phyloP scores from a whole-genome alignment of 2,797 vertebrate species.

The Schizothorax lantsangensis region DNA sequence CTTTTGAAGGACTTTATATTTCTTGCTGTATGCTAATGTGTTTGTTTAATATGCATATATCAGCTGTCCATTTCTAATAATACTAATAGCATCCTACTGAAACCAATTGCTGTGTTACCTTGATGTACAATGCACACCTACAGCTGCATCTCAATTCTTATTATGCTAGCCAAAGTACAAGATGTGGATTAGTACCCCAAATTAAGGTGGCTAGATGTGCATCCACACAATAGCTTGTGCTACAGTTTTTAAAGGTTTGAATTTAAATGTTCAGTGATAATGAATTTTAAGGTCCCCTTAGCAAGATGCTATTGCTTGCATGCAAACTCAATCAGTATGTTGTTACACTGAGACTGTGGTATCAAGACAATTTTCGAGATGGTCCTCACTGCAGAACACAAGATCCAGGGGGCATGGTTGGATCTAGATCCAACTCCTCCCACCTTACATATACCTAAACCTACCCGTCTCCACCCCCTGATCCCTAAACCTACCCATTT shows the following conservation, averaged over 20 bases:
- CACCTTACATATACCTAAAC: no score
- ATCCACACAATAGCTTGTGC: neutral
- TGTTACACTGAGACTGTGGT: no score
- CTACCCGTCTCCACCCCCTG: no score
- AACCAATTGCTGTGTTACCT: neutral
- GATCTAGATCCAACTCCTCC: no score
- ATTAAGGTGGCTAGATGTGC: neutral
- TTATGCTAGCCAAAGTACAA: neutral
- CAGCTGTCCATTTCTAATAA: neutral
- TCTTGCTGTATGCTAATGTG: constrained; percentile 7
- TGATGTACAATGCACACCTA: neutral
- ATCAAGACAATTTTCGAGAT: no score
- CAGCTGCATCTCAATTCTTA: neutral
- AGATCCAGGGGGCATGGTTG: no score
- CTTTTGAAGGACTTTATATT: neutral
- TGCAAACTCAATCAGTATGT: neutral
- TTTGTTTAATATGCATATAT: constrained; percentile 10
- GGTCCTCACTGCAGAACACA: no score
- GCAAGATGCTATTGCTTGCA: neutral
- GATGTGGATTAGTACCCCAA: neutral
- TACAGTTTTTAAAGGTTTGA: neutral
- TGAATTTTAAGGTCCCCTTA: neutral
- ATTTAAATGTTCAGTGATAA: neutral
- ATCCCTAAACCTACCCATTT: no score
- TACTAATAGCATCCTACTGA: neutral